Evolutionary conservation across 2,113 vertebrate genomes (phyloP).

Genomic region (Scatophagus argus): DNA sequence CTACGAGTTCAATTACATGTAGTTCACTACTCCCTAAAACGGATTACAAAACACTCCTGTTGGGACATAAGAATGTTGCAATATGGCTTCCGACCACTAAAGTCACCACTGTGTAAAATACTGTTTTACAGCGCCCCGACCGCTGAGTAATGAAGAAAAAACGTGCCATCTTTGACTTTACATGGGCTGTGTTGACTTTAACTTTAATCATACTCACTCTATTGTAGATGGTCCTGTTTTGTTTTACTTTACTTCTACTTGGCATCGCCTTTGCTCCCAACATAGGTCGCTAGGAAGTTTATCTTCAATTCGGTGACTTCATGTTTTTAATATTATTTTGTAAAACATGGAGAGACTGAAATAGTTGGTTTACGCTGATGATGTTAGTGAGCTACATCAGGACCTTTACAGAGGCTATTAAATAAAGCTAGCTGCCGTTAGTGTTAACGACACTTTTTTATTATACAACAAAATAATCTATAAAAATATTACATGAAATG

Average conservation of each 20-base stretch:
- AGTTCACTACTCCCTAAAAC: too few relatives aligned
- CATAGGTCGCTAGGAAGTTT: background rate
- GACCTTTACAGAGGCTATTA: background rate
- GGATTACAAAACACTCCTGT: background rate
- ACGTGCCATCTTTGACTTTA: conserved; percentile 28
- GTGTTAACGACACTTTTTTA: too few relatives aligned
- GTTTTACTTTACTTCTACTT: background rate
- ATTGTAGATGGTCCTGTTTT: background rate
- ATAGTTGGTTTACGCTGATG: background rate
- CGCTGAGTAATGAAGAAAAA: background rate
- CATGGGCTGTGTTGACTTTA: conserved; percentile 1
- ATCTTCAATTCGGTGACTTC: background rate
- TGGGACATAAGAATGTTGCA: background rate
- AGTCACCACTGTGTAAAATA: conserved; percentile 3
- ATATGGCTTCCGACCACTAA: conserved; percentile 15
- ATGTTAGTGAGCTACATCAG: too few relatives aligned
- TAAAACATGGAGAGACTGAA: background rate
- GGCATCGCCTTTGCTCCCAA: background rate
- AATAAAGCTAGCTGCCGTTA: background rate
- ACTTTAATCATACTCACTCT: background rate
- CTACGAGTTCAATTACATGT: too few relatives aligned
- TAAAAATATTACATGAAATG: background rate
- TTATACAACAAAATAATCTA: background rate
- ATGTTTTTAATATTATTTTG: background rate
- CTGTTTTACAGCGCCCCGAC: background rate